phyloP scores from a whole-genome alignment of 1,140 invertebrate species.

The Luehdorfia chinensis region DNA sequence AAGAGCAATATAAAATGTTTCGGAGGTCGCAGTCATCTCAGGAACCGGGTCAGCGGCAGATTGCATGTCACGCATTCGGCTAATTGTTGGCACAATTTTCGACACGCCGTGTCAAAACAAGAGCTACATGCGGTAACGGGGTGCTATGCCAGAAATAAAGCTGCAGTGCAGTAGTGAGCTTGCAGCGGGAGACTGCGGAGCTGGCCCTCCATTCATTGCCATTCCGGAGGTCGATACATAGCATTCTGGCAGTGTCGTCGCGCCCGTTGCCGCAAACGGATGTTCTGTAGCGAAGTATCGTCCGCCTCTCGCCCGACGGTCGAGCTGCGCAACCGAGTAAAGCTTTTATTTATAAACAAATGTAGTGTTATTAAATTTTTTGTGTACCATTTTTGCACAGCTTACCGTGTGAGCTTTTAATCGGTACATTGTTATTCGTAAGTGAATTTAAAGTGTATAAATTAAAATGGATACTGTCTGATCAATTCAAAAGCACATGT shows the following conservation, averaged over 20 bases:
- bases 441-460: conserved; percentile 2
- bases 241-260: conserved; percentile 44
- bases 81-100: conserved; percentile 43
- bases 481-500: not conserved
- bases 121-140: conserved; percentile 36
- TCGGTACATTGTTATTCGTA: not conserved
- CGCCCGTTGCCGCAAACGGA: conserved; percentile 42
- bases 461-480: not conserved
- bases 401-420: not conserved
- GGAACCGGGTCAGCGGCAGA: conserved; percentile 8
- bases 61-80: conserved; percentile 25
- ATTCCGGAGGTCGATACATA: conserved; percentile 60
- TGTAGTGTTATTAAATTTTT: conserved; percentile 10
- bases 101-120: conserved; percentile 17
- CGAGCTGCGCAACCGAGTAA: conserved; percentile 33
- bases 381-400: not conserved
- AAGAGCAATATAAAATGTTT: not conserved
- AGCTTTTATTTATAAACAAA: conserved; percentile 63
- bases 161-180: conserved; percentile 68
- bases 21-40: not conserved
- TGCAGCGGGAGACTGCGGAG: conserved; percentile 62
- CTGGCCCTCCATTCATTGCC: conserved; percentile 57
- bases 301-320: conserved; percentile 19
- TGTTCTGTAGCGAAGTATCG: conserved; percentile 19
- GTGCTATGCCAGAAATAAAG: conserved; percentile 69